Conservation (phyloP, 2,888 invertebrate species). For the Cyclophora punctaria region DNA sequence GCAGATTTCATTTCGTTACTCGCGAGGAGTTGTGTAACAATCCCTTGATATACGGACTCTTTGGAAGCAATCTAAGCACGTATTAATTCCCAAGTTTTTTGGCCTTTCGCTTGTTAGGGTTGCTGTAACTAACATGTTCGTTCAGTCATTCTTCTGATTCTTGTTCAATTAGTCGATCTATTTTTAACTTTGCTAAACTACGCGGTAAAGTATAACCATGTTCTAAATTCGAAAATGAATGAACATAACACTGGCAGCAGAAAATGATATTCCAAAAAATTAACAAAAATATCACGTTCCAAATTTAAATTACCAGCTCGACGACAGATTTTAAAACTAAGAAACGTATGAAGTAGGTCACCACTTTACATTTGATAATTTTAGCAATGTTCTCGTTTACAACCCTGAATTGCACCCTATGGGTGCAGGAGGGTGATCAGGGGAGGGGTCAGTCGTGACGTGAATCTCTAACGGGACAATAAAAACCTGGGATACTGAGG, state of each 20-base stretch:
- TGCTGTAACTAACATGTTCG: neutral
- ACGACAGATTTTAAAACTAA: too few species aligned
- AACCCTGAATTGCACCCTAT: conserved; percentile 37
- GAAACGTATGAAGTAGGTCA: neutral
- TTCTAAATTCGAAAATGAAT: too few species aligned
- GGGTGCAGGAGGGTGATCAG: conserved; percentile 19
- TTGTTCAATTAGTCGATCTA: too few species aligned
- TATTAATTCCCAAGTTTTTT: conserved; percentile 67
- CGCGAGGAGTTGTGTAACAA: conserved; percentile 22
- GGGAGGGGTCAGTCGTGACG: conserved; percentile 42
- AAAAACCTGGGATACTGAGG: conserved; percentile 43
- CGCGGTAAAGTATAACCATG: too few species aligned
- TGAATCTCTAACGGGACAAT: conserved; percentile 51
- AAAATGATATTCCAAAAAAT: too few species aligned
- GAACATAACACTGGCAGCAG: neutral
- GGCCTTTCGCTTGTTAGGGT: conserved; percentile 14
- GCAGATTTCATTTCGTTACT: conserved; percentile 1
- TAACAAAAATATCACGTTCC: too few species aligned
- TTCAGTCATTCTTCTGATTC: too few species aligned
- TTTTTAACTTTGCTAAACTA: too few species aligned
- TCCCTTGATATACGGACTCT: conserved; percentile 9
- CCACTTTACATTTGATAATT: conserved; percentile 7
- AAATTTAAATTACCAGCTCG: too few species aligned
- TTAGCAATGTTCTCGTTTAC: conserved; percentile 4
- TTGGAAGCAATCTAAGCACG: conserved; percentile 53